Conservation (phyloP, 1,140 invertebrate species). For the Anastatus disparis region DNA sequence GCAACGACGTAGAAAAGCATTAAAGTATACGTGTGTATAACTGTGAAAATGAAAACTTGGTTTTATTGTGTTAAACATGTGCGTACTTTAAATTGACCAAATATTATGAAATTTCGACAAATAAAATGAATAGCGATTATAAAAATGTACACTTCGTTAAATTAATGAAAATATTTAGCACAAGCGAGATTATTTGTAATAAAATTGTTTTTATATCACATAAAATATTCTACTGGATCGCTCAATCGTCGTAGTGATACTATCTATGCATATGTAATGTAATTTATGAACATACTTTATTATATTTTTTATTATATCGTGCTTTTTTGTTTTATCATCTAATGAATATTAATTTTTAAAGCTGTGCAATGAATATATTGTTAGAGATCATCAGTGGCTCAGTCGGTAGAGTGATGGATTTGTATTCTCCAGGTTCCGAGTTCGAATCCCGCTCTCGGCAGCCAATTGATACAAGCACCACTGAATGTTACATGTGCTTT, state of each 20-base stretch:
- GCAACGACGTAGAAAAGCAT: background rate
- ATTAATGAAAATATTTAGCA: conserved; percentile 1
- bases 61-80: background rate
- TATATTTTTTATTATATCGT: conserved; percentile 18
- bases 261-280: conserved; percentile 13
- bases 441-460: no score
- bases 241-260: conserved; percentile 8
- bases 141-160: conserved; percentile 1
- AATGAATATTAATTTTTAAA: conserved; percentile 11
- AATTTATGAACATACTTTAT: conserved; percentile 25
- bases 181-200: conserved; percentile 17
- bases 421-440: no score
- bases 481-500: no score
- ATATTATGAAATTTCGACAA: background rate
- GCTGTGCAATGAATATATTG: background rate
- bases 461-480: no score
- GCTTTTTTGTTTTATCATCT: background rate
- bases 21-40: background rate
- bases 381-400: background rate
- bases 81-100: conserved; percentile 17
- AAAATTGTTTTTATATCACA: conserved; percentile 6
- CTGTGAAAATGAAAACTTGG: background rate
- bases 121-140: no score
- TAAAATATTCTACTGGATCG: conserved; percentile 9
- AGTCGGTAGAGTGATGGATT: no score